phyloP scores from a whole-genome alignment of 2,113 vertebrate genomes.

The Cyanistes caeruleus region DNA sequence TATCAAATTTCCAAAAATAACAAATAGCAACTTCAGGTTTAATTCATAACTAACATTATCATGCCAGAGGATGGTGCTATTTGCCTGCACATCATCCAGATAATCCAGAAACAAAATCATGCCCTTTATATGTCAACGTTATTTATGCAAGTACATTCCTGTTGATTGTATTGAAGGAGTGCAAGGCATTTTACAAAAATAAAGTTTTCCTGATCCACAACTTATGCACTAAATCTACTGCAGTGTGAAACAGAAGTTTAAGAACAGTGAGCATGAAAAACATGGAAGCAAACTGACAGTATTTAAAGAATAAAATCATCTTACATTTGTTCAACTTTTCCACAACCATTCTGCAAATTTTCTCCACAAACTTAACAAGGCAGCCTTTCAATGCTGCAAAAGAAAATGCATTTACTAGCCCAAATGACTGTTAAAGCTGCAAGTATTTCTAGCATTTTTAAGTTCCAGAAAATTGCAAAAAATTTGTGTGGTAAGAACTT shows the following conservation, averaged over 20 bases:
- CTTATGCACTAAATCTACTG: neutral
- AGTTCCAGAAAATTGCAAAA: neutral
- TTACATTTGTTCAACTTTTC: neutral
- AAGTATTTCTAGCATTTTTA: neutral
- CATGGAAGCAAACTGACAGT: neutral
- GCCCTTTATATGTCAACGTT: fast-evolving
- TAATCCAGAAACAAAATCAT: neutral
- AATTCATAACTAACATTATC: neutral
- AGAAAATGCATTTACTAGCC: neutral
- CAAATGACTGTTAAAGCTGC: neutral
- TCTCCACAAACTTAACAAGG: neutral
- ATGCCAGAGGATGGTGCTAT: conserved; percentile 69
- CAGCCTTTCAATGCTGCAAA: neutral
- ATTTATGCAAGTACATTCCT: neutral
- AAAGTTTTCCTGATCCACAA: neutral
- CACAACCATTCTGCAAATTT: neutral
- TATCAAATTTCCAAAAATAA: conserved; percentile 56
- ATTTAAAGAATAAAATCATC: neutral
- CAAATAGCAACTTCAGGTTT: neutral
- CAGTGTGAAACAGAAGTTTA: neutral
- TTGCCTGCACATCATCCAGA: neutral
- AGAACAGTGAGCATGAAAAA: neutral
- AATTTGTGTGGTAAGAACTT: neutral
- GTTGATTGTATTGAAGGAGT: neutral
- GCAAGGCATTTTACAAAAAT: neutral